Base-by-base conservation (phyloP, 2,797 vertebrate genomes). In the Psittacula derbiana region DNA sequence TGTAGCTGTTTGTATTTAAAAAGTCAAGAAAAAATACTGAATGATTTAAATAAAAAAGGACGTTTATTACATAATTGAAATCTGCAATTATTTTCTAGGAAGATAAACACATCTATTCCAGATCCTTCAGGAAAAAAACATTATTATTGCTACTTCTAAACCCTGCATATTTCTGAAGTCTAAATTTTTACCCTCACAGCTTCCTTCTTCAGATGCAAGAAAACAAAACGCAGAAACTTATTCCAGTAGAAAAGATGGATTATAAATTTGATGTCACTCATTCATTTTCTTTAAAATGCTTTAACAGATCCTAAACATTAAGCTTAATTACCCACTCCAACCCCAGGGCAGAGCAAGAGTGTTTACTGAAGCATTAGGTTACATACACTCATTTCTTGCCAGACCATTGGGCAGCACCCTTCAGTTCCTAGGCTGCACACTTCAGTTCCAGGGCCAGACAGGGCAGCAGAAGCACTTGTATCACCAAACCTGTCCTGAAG, bases 141-240 rank as follows among this genome's bases (percentile, higher is more conserved):
- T 6, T 76, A 57, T 62, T 95, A 67, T 66, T 85, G 36, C 53
- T 41, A 75, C 38, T 82, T 76, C 86, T 95, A 93, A 88, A 94
- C 16, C 8, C 40, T 44, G 12, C 6, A 8, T 85, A 75, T 86
- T 96, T 89, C 49, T 89, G 78, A 76, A 92, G 49, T 80, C 21
- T 86, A 58, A 83, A 53, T 79, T 95, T 78, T 94, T 91, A 43
- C 64, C 90, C 79, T 84, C 25, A 74, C 65, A 87, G 46, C 10
- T 84, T 91, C 55, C 30, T 53, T 92, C 43, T 91, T 90, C 67
- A 72, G 30, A 65, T 80, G 38, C 23, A 92, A 94, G 52, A 91
- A 92, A 87, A 72, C 14, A 76, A 92, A 91, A 78, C 3, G 5
- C 30, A 91, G 76, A 91, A 93, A 88, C 16, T 40, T 90, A 85